Evolutionary conservation across 2,888 invertebrate genomes (phyloP).

Genomic region (Apodemia mormo): DNA sequence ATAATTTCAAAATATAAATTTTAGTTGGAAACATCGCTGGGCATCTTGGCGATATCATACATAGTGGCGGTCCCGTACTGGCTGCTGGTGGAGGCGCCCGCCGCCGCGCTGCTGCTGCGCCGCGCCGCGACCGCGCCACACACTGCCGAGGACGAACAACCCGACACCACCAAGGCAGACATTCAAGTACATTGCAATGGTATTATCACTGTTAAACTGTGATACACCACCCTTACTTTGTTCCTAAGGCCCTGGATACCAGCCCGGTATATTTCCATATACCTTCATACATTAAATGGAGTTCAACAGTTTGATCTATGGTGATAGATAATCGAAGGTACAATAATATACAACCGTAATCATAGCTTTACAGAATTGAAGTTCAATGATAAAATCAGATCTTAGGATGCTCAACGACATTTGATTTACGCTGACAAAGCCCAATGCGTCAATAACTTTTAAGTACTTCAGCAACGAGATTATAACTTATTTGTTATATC

Average conservation of each 20-base stretch:
- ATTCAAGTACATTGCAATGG: background rate
- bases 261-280: too few relatives aligned
- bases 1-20: background rate
- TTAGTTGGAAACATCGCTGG: conserved; percentile 12
- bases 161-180: background rate
- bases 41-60: background rate
- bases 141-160: background rate
- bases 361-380: too few relatives aligned
- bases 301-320: too few relatives aligned
- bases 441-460: too few relatives aligned
- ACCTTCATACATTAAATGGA: too few relatives aligned
- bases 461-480: too few relatives aligned
- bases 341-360: too few relatives aligned
- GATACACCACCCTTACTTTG: background rate
- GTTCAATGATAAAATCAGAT: too few relatives aligned
- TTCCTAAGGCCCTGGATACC: background rate
- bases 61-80: conserved; percentile 11
- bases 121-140: background rate
- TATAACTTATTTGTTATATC: too few relatives aligned
- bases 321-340: too few relatives aligned
- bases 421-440: too few relatives aligned
- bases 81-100: conserved; percentile 1
- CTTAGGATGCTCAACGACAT: too few relatives aligned
- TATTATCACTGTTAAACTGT: background rate
- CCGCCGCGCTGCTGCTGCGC: background rate